Base-by-base conservation (phyloP, 2,888 invertebrate species). In the Pandemis cinnamomeana region DNA sequence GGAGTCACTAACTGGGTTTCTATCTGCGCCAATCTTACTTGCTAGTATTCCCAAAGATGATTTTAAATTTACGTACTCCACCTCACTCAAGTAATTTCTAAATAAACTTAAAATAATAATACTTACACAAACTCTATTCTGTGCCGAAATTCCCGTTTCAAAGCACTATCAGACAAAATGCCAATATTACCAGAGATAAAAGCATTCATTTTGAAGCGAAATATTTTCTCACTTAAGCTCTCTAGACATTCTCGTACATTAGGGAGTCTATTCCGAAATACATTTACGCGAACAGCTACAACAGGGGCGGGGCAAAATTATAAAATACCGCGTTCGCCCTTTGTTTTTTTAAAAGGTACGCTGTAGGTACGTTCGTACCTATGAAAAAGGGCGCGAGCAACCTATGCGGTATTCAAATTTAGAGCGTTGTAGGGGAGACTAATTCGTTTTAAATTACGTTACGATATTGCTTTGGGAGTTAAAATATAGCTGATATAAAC, bases 361-460 rank as follows among this genome's bases (percentile, higher is more conserved):
- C 13, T 13, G 48, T 48, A 87, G 86, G 85, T 87, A 84, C 81
- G 7, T 80, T 75, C 71, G 82, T 86, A 88, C 86, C 83, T 85
- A 83, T 84, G 81, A 80, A 84, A 87, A 87, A 86, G 91, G 92
- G 92, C 87, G 90, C 86, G 87, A 87, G 91, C 86, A 86, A 88
- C 77, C 86, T 86, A 86, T 83, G 83, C 83, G 83, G 87, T 91
- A 93, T 93, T 93, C 91, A 94, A 94, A 94, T 93, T 91, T 86
- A 84, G 82, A 84, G 85, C 87, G 83, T 85, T 77, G 88, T 87
- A 89, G 91, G 94, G 93, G 92, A 89, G 88, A 89, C 93, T 94
- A 94, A 94, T 94, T 94, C 87, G 92, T 91, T 94, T 94, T 91
- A 93, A 93, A 94, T 94, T 94, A 91, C 92, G 89, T 93, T 93